Evolutionary conservation across 1,140 invertebrate genomes (phyloP), one percentile per base, ranked within the genome.

Genomic region (Prorops nasuta): DNA sequence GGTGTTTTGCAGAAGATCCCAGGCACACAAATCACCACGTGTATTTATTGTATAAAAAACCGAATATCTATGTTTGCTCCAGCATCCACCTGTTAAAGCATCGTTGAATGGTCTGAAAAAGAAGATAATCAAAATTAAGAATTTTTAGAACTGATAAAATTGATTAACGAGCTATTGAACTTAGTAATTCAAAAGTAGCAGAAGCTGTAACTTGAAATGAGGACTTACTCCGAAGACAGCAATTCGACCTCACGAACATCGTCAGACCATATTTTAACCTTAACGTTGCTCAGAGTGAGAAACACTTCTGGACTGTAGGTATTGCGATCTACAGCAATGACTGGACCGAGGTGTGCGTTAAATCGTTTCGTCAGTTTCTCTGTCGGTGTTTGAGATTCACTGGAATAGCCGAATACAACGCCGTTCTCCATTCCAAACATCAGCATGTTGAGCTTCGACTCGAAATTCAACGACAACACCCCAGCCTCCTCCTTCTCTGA

Each of bases 281-380:
- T 90, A 86, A 90, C 92, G 68, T 94, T 91, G 1, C 91, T 92
- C 15, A 94, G 84, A 1, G 91, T 92, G 3, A 96, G 71, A 60
- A 96, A 96, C 63, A 94, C 91, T 68, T 91, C 90, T 0, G 90
- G 81, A 71, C 89, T 92, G 19, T 86, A 87, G n/a, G 89, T 85
- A 78, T 95, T 95, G 37, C 92, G 79, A 66, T 92, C 86, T 3
- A 94, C 74, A 1, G 88, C 81, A 53, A 88, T 83, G 3, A 96
- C 87, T 2, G 91, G 90, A 0, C 92, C 92, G 36, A 85, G 76
- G 66, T 95, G 92, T 19, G 90, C 89, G 48, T 84, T 79, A 69
- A 91, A 94, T 28, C 83, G 79, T 17, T 79, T 69, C 2, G 82
- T 79, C 49, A 92, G 82, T 71, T 92, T 91, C 65, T 93, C 90